Conservation (phyloP, 2,113 vertebrate species). For the Dendropsophus ebraccatus region DNA sequence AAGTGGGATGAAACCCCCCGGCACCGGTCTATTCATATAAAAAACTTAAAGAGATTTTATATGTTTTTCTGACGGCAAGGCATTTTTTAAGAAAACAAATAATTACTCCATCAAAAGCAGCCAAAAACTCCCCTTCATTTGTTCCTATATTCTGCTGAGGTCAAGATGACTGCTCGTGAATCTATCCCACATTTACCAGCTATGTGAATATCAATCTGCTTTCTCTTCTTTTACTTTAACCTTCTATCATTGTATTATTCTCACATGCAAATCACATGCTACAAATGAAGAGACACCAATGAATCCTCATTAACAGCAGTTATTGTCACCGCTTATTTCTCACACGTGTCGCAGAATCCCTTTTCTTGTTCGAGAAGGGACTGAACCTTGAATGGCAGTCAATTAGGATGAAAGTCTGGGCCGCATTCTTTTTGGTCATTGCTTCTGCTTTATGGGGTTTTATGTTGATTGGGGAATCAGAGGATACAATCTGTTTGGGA, state of each 20-base stretch:
- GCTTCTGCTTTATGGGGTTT: constrained; percentile 50
- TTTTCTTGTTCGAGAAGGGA: constrained; percentile 17
- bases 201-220: constrained; percentile 37
- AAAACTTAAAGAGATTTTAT: too few relatives aligned
- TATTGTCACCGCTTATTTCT: constrained; percentile 20
- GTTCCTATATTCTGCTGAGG: background rate
- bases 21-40: too few relatives aligned
- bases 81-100: too few relatives aligned
- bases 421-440: constrained; percentile 36
- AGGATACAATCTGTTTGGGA: constrained; percentile 57
- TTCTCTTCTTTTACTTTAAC: constrained; percentile 44
- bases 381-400: constrained; percentile 49
- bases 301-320: constrained; percentile 27
- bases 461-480: constrained; percentile 53
- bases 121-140: background rate
- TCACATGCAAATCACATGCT: constrained; percentile 22
- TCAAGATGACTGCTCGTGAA: background rate
- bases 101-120: too few relatives aligned
- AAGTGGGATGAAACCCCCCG: too few relatives aligned
- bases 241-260: constrained; percentile 30
- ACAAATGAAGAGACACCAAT: constrained; percentile 36
- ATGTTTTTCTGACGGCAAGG: too few relatives aligned
- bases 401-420: constrained; percentile 48
- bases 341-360: constrained; percentile 6
- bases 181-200: background rate